Conservation (phyloP, 2,797 vertebrate species). For the Cuniculus paca region DNA sequence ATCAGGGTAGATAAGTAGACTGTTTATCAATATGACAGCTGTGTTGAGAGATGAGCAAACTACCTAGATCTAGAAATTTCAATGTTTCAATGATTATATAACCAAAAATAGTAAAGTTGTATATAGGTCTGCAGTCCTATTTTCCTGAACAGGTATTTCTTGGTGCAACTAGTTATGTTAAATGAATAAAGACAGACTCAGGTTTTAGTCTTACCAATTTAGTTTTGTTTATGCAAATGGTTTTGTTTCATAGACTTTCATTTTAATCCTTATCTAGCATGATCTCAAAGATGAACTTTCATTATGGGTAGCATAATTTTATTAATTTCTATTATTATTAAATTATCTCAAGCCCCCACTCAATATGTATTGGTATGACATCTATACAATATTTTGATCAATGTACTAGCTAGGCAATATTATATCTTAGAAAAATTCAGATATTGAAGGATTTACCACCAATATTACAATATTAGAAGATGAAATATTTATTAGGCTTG, state of each 20-base stretch:
- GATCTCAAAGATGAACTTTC: not conserved
- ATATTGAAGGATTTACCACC: not conserved
- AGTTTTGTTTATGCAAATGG: not conserved
- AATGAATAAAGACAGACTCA: not conserved
- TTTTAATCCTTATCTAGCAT: not conserved
- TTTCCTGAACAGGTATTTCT: not conserved
- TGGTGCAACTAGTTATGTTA: not conserved
- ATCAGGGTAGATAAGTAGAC: not conserved
- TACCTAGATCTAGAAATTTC: not conserved
- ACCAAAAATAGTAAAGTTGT: not conserved
- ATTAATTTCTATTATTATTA: not conserved
- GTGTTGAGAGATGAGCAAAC: not conserved
- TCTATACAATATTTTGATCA: not conserved
- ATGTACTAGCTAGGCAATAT: not conserved
- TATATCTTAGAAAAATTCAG: not conserved
- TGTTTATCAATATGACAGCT: not conserved
- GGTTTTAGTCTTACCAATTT: not conserved
- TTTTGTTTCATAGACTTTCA: not conserved
- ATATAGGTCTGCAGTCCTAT: not conserved
- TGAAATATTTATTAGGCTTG: not conserved
- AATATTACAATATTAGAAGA: not conserved
- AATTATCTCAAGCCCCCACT: not conserved
- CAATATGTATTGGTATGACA: not conserved
- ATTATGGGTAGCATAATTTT: not conserved
- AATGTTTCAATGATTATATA: not conserved